Evolutionary conservation across 1,140 invertebrate species (phyloP).

Genomic region (Andrena cerasifolii): DNA sequence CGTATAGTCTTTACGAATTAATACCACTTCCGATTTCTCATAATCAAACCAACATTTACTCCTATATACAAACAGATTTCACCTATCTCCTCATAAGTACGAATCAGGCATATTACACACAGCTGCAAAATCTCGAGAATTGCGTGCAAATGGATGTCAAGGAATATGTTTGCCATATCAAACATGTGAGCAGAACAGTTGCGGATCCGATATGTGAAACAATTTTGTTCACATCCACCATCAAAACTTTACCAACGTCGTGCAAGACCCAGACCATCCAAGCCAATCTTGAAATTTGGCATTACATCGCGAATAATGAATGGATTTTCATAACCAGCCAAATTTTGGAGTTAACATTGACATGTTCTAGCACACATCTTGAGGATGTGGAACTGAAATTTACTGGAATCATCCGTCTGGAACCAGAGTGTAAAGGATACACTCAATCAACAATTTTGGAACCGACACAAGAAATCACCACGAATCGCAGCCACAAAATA

Average conservation of each 20-base stretch:
- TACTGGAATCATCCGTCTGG: not conserved
- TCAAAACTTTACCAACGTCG: not conserved
- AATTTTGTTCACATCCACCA: not conserved
- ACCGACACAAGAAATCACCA: no score
- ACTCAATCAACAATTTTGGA: no score
- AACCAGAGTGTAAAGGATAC: not conserved
- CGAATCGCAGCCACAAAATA: no score
- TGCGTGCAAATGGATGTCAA: not conserved
- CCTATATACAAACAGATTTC: not conserved
- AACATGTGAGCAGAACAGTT: not conserved
- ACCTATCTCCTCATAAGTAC: not conserved
- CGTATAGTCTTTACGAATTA: not conserved
- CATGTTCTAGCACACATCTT: not conserved
- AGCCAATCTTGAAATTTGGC: not conserved
- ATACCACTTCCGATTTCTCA: not conserved
- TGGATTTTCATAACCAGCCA: not conserved
- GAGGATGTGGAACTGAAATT: not conserved
- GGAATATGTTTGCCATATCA: not conserved
- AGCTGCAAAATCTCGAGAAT: not conserved
- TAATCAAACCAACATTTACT: not conserved
- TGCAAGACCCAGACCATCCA: not conserved
- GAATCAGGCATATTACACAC: not conserved
- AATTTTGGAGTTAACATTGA: not conserved
- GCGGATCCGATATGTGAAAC: not conserved
- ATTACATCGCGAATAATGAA: not conserved